Evolutionary conservation across 2,113 vertebrate genomes (phyloP).

Genomic region (Panurus biarmicus): DNA sequence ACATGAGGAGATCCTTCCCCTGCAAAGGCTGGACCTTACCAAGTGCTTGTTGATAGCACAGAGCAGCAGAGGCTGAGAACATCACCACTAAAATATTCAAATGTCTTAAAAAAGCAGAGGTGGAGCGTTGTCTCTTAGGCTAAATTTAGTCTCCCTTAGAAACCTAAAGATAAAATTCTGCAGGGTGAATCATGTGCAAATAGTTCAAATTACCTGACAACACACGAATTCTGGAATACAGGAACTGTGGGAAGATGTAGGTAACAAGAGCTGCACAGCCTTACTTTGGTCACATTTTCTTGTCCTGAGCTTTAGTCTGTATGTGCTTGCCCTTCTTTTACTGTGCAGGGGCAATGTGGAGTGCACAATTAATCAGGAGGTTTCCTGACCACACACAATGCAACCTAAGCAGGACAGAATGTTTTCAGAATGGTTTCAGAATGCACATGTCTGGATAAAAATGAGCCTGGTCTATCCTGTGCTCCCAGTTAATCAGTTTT

Average conservation of each 20-base stretch:
- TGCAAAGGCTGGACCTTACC: background rate
- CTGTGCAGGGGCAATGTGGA: background rate
- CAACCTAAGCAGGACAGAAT: background rate
- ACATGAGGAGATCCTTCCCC: background rate
- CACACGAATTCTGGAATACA: background rate
- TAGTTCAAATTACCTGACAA: background rate
- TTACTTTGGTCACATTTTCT: background rate
- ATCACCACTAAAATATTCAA: background rate
- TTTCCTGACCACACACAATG: background rate
- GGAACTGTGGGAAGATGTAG: background rate
- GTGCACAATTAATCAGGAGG: background rate
- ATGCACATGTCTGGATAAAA: background rate
- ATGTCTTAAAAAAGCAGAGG: background rate
- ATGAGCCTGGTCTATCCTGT: background rate
- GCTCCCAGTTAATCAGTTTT: background rate
- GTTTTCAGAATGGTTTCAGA: background rate
- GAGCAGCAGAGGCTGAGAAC: background rate
- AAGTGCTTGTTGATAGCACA: background rate
- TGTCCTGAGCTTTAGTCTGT: background rate
- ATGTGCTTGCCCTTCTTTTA: background rate
- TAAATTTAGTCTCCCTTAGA: constrained; percentile 18
- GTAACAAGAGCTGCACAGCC: background rate
- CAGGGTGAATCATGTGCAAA: background rate
- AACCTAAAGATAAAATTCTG: background rate
- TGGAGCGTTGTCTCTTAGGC: background rate